phyloP scores from a whole-genome alignment of 2,797 vertebrate genomes.

The Rhinichthys osculus region DNA sequence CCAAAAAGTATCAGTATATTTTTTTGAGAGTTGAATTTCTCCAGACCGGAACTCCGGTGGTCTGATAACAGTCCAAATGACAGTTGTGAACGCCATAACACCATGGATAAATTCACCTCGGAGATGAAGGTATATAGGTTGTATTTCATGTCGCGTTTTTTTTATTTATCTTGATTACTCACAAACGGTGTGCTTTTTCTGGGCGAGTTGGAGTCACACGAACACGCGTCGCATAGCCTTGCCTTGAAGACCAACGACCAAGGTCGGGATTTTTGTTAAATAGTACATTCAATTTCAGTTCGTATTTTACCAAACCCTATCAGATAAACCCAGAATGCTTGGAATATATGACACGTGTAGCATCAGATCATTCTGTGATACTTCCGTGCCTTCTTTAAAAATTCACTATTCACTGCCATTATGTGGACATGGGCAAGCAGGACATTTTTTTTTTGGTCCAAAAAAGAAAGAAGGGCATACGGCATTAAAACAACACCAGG shows the following conservation, averaged over 20 bases:
- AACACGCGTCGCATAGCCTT: no score
- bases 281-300: not conserved
- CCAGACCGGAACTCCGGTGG: no score
- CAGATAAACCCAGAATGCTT: not conserved
- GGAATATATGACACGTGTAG: not conserved
- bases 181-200: not conserved
- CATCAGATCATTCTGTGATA: no score
- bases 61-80: no score
- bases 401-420: no score
- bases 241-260: no score
- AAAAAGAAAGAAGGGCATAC: no score
- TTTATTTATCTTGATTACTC: not conserved
- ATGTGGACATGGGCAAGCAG: no score
- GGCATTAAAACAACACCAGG: no score
- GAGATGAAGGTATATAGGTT: not conserved
- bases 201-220: not conserved
- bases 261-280: not conserved
- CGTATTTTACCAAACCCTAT: not conserved
- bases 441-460: no score
- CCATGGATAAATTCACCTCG: not conserved
- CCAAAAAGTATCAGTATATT: not conserved
- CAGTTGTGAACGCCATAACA: not conserved
- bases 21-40: not conserved
- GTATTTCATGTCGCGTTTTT: not conserved
- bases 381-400: no score